Percentiles rank a stretch among this genome's conserved stretches.
These are phyloP conservation scores for Tetraneura akinire DNA, from an alignment of 1,140 invertebrate genomes.

Conservation along the genomic window DNA sequence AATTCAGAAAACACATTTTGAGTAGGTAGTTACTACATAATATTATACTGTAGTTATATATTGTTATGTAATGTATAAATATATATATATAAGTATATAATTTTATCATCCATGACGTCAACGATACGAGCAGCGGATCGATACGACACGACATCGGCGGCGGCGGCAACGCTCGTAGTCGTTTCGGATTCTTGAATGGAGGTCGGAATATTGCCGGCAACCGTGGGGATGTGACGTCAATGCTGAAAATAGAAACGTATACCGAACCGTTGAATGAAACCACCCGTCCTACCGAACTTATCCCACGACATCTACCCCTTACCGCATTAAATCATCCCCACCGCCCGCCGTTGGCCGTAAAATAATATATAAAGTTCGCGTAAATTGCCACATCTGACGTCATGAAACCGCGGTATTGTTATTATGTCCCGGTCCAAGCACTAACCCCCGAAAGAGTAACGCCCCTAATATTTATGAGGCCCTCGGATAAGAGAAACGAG, in stretches of 20 bases:
- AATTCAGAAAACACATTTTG: no score
- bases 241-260: constrained; percentile 31
- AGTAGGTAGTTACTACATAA: no score
- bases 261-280: constrained; percentile 30
- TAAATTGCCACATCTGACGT: constrained; percentile 12
- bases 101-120: constrained; percentile 9
- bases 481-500: neutral
- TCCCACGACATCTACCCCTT: neutral
- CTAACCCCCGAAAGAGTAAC: constrained; percentile 7
- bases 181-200: constrained; percentile 38
- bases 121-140: neutral
- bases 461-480: neutral
- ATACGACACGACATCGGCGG: neutral
- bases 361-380: no score
- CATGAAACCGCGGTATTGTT: neutral
- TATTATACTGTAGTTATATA: no score
- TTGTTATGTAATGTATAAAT: no score
- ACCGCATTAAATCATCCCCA: neutral
- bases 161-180: neutral
- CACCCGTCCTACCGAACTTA: neutral
- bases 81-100: neutral
- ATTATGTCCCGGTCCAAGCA: neutral
- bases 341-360: neutral
- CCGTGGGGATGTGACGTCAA: constrained; percentile 34
- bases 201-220: constrained; percentile 28